Evolutionary conservation across 1,140 invertebrate species (phyloP).

Genomic region (Colletes gigas): DNA sequence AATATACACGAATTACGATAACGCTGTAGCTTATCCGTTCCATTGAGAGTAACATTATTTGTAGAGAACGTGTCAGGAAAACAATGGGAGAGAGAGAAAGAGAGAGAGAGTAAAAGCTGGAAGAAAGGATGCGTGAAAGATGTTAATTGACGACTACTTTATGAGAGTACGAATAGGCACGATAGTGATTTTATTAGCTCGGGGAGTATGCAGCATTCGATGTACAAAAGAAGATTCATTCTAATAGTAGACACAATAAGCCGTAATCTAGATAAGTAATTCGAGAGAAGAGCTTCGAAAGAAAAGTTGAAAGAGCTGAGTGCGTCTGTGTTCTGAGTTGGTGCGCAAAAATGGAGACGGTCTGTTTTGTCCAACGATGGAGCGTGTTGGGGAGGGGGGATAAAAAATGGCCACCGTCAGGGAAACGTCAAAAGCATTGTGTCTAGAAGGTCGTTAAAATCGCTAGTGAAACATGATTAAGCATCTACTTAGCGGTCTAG

Average conservation of each 20-base stretch:
- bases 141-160: slow-evolving; percentile 79
- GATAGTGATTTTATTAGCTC: slow-evolving; percentile 79
- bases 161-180: slow-evolving; percentile 76
- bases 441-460: slow-evolving; percentile 42
- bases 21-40: slow-evolving; percentile 76
- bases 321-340: not conserved
- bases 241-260: slow-evolving; percentile 55
- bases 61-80: slow-evolving; percentile 52
- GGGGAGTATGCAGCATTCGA: slow-evolving; percentile 67
- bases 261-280: slow-evolving; percentile 52
- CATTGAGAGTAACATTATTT: slow-evolving; percentile 64
- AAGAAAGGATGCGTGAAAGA: slow-evolving; percentile 36
- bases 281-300: slow-evolving; percentile 39
- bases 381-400: too few relatives aligned
- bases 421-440: slow-evolving; percentile 10
- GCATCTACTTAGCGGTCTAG: slow-evolving; percentile 66
- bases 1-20: slow-evolving; percentile 37
- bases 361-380: not conserved
- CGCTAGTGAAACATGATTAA: slow-evolving; percentile 48
- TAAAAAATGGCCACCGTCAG: not conserved
- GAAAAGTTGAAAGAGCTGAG: slow-evolving; percentile 1
- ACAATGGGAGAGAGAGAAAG: slow-evolving; percentile 29
- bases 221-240: slow-evolving; percentile 67
- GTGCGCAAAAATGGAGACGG: not conserved
- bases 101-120: not conserved